Base-by-base conservation (phyloP, 2,797 vertebrate species). In the Enteromius argenteus region DNA sequence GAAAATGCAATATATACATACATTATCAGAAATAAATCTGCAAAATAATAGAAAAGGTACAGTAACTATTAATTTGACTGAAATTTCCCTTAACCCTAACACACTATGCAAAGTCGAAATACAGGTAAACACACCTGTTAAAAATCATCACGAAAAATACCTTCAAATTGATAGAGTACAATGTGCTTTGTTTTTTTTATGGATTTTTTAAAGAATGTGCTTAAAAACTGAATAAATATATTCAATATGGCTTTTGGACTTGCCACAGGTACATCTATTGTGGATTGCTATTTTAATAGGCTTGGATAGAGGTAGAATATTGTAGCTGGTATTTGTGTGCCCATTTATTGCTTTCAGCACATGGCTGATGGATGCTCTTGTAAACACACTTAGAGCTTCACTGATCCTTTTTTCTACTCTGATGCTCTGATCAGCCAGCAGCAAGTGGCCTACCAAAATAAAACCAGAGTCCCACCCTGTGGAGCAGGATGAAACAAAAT, bases 401-500 rank as follows among this genome's bases (percentile, higher is more conserved):
- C 77, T 89, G 81, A 85, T 85, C 90, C 88, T 87, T 87, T 89
- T 87, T 87, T 83, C 88, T 88, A 77, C 75, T 64, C 80, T 92
- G 90, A 91, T 89, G 85, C 81, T 84, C 76, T 73, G 58, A 80
- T 78, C 80, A 73, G 81, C 86, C 85, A 66, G 89, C 89, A 86
- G 87, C 84, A 81, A 62, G 68, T 66, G 66, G 77, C 68, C 81
- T 86, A 91, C 88, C 91, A 92, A 94, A 94, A 94, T 93, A 93
- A 92, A 91, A 88, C 83, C 37, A 67, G 15, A 87, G 80, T 85
- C 87, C 90, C 89, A 87, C 8, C 19, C 27, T 27, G 19, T 32
- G 19, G 42, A 49, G 42, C 49, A 79, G 72, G 84, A 77, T 56
- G 46, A 86, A 49, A 86, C 69, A 37, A 81, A 83, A 81, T 77